Base-by-base conservation (phyloP, 2,797 vertebrate species). In the Hydrophis major region DNA sequence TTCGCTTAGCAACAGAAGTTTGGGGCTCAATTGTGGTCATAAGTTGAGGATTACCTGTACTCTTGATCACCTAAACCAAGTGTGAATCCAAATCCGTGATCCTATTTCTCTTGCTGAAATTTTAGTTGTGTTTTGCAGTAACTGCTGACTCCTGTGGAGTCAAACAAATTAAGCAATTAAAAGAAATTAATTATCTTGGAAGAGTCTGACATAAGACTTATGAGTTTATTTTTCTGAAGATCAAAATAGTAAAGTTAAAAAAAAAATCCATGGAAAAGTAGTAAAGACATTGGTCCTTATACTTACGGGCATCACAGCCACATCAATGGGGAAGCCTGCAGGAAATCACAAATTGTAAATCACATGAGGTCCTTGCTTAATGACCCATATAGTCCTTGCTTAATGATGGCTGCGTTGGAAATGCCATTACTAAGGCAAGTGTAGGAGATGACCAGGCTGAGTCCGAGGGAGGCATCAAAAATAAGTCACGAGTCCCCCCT, bases 121-220 rank as follows among this genome's bases (percentile, higher is more conserved):
- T 78, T 78, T 78, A 20, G 32, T 78, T 2, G 18, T 42, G 18
- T 42, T 78, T 78, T 22, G 18, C 7, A 20, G 32, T 78, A 42
- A 22, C 18, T 42, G 69, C 6, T 22, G 59, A 60, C 3, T 55
- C 55, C 55, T 55, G 10, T 55, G 55, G 55, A 13, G 55, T 55
- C 55, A 55, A 55, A 13, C 55, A 13, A 55, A 55, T 55, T 12
- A 55, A 55, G 6, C 55, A 55, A 53, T 92, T 86, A 50, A 55
- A 91, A 92, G 93, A 94, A 90, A 93, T 95, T 95, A 0, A 96
- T 95, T 97, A 92, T 90, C 87, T 93, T 93, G 95, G 94, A 97
- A 96, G 93, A 90, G 47, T 90, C 89, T 94, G 94, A 94, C 93
- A 92, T 92, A 95, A 95, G 94, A 93, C 93, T 93, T 94, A 87